Percentiles rank a stretch among this genome's conserved stretches.
Conservation (phyloP, 2,888 invertebrate species). For the Lepidocyrtinus sp. region DNA sequence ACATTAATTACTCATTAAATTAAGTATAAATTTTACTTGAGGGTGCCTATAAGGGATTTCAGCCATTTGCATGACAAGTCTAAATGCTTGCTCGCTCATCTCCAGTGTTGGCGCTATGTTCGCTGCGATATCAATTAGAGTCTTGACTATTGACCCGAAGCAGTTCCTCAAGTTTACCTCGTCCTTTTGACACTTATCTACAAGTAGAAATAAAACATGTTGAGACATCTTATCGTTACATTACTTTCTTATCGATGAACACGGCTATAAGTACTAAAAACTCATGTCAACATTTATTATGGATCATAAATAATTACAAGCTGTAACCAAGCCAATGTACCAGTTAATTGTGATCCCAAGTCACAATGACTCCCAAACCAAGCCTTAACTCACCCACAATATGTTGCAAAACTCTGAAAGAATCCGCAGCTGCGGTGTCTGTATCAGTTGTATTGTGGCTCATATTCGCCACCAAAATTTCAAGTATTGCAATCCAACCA, state of each 20-base stretch:
- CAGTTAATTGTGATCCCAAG: too few species aligned
- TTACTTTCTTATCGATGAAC: too few species aligned
- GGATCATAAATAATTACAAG: too few species aligned
- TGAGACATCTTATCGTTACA: too few species aligned
- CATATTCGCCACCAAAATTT: conserved; percentile 55
- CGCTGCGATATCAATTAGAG: conserved; percentile 57
- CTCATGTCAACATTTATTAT: too few species aligned
- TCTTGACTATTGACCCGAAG: conserved; percentile 51
- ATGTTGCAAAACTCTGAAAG: conserved; percentile 51
- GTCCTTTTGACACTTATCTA: conserved; percentile 58
- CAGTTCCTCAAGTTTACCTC: conserved; percentile 54
- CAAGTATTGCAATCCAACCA: conserved; percentile 62
- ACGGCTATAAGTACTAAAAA: too few species aligned
- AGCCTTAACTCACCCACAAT: conserved; percentile 52
- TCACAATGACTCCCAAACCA: too few species aligned
- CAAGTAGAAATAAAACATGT: neutral
- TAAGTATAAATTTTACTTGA: conserved; percentile 37
- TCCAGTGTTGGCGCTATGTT: conserved; percentile 56
- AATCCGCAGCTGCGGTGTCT: conserved; percentile 50
- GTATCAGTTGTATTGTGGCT: conserved; percentile 37
- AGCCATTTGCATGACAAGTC: conserved; percentile 51
- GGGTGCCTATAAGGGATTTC: conserved; percentile 49
- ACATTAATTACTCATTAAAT: neutral
- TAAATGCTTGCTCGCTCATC: conserved; percentile 55
- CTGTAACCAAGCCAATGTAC: too few species aligned